Percentiles rank a stretch among this genome's conserved stretches.
Conservation (phyloP, 2,797 vertebrate genomes). For the Loris lydekkerianus region DNA sequence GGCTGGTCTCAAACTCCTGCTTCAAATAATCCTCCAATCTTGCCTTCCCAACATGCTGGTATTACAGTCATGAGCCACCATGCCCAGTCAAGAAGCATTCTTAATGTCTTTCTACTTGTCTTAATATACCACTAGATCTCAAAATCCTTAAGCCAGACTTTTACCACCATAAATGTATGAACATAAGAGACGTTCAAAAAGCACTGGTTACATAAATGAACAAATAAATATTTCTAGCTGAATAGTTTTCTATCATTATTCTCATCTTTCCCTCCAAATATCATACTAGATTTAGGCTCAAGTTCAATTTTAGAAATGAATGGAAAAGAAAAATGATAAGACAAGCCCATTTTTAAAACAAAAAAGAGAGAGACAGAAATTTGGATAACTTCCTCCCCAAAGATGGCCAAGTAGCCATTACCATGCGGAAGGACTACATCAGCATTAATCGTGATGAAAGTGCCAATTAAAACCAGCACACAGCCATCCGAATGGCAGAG, state of each 20-base stretch:
- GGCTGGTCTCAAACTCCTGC: not conserved
- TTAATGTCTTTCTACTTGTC: not conserved
- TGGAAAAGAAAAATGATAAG: not conserved
- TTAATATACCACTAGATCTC: not conserved
- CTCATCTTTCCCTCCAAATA: not conserved
- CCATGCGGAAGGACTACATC: not conserved
- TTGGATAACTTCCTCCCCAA: not conserved
- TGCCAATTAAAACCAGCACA: not conserved
- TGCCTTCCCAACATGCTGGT: not conserved
- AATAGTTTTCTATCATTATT: not conserved
- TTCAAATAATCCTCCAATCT: not conserved
- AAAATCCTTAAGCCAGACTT: not conserved
- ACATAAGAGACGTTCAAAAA: not conserved
- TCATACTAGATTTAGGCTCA: not conserved
- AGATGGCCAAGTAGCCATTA: not conserved
- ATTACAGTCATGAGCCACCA: not conserved
- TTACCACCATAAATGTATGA: not conserved
- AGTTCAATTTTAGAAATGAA: conserved; percentile 27
- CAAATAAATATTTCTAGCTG: not conserved
- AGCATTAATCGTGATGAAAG: not conserved
- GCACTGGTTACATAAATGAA: conserved; percentile 7
- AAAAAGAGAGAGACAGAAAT: not conserved
- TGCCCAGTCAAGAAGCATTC: not conserved
- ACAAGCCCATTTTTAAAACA: not conserved
- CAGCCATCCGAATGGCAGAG: not conserved